These are phyloP conservation scores for Ostrea edulis DNA, from an alignment of 1,140 invertebrate species.

Conservation along the genomic window DNA sequence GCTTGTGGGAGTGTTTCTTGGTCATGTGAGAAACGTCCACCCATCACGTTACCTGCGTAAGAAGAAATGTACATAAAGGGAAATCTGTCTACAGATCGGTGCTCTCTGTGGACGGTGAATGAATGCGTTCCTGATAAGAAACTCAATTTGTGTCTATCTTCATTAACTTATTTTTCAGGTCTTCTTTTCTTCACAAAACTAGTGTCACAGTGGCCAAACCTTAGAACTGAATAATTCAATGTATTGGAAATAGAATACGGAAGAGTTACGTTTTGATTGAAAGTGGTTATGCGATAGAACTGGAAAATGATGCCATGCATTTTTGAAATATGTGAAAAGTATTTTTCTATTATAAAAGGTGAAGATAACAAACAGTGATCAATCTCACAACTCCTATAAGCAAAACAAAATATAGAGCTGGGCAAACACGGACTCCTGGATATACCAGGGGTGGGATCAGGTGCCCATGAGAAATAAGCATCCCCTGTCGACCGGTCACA, in stretches of 20 bases:
- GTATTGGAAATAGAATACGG: neutral
- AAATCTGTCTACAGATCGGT: neutral
- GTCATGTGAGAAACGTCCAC: neutral
- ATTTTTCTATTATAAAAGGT: too few species aligned
- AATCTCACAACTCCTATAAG: too few species aligned
- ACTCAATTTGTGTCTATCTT: neutral
- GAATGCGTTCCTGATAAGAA: neutral
- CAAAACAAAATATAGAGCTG: too few species aligned
- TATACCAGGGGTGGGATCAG: too few species aligned
- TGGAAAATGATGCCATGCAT: too few species aligned
- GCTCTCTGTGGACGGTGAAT: neutral
- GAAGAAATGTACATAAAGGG: neutral
- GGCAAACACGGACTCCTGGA: too few species aligned
- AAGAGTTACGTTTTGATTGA: neutral
- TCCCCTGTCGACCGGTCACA: too few species aligned
- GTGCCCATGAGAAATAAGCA: too few species aligned
- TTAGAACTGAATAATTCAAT: neutral
- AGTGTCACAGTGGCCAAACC: neutral
- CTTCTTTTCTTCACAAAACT: neutral
- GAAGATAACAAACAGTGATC: too few species aligned
- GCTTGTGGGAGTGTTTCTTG: neutral
- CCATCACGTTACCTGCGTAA: neutral
- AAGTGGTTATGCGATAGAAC: neutral
- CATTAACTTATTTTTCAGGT: neutral
- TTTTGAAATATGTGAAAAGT: too few species aligned